Evolutionary conservation across 2,888 invertebrate genomes (phyloP).

Genomic region (Esperia sulphurella): DNA sequence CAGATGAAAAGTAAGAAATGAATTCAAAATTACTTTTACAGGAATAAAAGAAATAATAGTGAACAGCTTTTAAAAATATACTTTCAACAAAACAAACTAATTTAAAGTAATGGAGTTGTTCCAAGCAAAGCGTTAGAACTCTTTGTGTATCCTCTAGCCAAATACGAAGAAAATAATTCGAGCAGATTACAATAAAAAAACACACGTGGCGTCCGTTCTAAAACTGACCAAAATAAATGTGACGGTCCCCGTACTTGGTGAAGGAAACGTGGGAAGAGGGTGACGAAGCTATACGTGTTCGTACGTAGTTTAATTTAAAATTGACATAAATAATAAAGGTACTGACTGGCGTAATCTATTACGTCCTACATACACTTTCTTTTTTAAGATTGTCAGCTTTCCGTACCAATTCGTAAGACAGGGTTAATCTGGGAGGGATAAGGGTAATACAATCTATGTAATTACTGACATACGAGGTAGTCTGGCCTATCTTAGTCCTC

Average conservation of each 20-base stretch:
- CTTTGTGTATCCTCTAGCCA: slow-evolving; percentile 25
- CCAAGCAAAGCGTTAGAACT: slow-evolving; percentile 5
- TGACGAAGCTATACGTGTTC: slow-evolving; percentile 21
- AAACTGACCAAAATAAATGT: slow-evolving; percentile 41
- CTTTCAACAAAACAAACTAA: too few relatives aligned
- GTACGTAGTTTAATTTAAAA: slow-evolving; percentile 13
- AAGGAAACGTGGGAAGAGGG: slow-evolving; percentile 21
- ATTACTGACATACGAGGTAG: too few relatives aligned
- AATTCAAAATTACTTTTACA: too few relatives aligned
- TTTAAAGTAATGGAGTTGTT: not conserved
- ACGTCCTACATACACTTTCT: too few relatives aligned
- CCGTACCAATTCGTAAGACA: too few relatives aligned
- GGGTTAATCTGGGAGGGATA: too few relatives aligned
- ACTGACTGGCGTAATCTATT: too few relatives aligned
- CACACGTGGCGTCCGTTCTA: slow-evolving; percentile 23
- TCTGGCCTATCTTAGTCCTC: too few relatives aligned
- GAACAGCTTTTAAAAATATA: not conserved
- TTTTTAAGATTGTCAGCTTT: too few relatives aligned
- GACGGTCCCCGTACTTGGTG: slow-evolving; percentile 18
- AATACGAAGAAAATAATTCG: slow-evolving; percentile 45
- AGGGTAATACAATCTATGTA: too few relatives aligned
- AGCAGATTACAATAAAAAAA: slow-evolving; percentile 26
- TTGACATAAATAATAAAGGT: not conserved
- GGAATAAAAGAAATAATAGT: not conserved
- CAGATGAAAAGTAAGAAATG: too few relatives aligned